Percentiles rank a stretch among this genome's conserved stretches.
These are phyloP conservation scores for Cephalopterus ornatus DNA, from an alignment of 2,113 vertebrate species.

Conservation along the genomic window DNA sequence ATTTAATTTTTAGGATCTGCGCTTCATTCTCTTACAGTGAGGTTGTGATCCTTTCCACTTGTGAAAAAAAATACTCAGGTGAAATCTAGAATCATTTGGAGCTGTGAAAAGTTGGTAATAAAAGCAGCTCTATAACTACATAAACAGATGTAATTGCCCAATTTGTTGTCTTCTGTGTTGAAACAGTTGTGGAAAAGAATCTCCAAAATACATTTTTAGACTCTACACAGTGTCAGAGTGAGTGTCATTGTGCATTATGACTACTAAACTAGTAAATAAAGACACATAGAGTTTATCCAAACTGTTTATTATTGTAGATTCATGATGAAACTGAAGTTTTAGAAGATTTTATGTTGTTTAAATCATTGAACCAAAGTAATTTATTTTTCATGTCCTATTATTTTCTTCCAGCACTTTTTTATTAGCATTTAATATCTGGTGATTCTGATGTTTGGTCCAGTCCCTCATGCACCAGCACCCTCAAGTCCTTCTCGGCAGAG, in stretches of 20 bases:
- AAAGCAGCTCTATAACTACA: not conserved
- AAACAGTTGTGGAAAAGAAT: not conserved
- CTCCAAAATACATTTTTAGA: accelerated
- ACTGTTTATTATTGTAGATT: not conserved
- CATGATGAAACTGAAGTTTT: not conserved
- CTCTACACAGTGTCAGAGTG: not conserved
- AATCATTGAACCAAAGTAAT: not conserved
- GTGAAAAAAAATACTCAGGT: no score
- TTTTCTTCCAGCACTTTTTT: not conserved
- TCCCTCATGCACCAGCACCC: not conserved
- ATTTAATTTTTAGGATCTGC: not conserved
- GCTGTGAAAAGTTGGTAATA: not conserved
- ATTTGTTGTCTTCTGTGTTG: not conserved
- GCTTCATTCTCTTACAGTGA: not conserved
- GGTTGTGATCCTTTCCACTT: not conserved
- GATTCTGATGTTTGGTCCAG: not conserved
- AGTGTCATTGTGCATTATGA: not conserved
- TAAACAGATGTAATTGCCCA: not conserved
- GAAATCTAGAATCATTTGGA: not conserved
- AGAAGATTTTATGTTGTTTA: not conserved
- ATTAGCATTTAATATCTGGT: not conserved
- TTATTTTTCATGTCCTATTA: not conserved
- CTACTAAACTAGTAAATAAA: not conserved
- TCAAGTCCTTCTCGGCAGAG: not conserved
- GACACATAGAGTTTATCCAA: not conserved